Conservation (phyloP, 2,797 vertebrate genomes). For the Takifugu rubripes region DNA sequence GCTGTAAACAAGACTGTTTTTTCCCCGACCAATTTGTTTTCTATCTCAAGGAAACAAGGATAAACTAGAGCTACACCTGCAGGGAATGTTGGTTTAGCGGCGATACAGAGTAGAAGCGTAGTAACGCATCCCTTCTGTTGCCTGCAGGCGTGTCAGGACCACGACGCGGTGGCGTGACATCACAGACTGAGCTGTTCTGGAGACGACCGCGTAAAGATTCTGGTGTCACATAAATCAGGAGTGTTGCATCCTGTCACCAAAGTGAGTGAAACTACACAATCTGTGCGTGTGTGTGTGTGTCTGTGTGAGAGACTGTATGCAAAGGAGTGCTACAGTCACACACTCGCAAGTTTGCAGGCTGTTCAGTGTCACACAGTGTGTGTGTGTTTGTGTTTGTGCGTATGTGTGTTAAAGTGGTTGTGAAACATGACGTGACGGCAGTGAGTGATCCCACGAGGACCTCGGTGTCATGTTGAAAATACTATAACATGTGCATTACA, state of each 20-base stretch:
- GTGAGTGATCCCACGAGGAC: slow-evolving; percentile 84
- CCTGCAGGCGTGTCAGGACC: no score
- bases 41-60: no score
- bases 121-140: no score
- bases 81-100: no score
- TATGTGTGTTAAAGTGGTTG: slow-evolving; percentile 22
- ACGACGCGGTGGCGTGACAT: no score
- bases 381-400: slow-evolving; percentile 19
- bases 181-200: background rate
- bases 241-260: slow-evolving; percentile 14
- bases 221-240: background rate
- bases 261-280: slow-evolving; percentile 2
- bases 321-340: slow-evolving; percentile 25
- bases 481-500: slow-evolving; percentile 99
- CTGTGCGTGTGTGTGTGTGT: slow-evolving; percentile 2
- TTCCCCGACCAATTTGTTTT: no score
- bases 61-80: no score
- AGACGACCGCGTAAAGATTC: background rate
- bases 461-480: slow-evolving; percentile 90
- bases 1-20: no score
- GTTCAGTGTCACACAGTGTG: slow-evolving; percentile 20
- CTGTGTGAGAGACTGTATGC: no score
- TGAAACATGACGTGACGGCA: slow-evolving; percentile 75
- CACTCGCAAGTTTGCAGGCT: slow-evolving; percentile 47
- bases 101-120: no score